A percentile compares a stretch with the other conserved stretches of the same genome.
phyloP scores from a whole-genome alignment of 2,888 invertebrate species.

The Zelleria hepariella region DNA sequence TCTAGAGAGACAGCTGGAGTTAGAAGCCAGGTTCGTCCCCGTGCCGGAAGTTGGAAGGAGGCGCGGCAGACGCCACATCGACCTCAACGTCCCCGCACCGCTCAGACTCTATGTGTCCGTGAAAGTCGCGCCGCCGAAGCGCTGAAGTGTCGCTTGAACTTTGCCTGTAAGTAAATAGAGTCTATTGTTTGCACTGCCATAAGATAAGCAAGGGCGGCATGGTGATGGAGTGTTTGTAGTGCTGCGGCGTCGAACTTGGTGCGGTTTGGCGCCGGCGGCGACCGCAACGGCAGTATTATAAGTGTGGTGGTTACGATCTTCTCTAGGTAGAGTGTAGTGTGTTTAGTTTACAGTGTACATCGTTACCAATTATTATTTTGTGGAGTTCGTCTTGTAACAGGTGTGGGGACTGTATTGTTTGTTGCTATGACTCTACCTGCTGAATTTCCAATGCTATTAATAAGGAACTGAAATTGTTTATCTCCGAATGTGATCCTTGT shows the following conservation, averaged over 20 bases:
- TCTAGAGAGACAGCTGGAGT: slow-evolving; percentile 44
- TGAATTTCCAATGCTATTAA: background rate
- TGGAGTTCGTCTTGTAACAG: background rate
- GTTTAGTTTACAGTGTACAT: slow-evolving; percentile 2
- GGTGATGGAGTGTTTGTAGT: background rate
- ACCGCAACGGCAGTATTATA: slow-evolving; percentile 61
- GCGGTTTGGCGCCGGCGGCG: slow-evolving; percentile 16
- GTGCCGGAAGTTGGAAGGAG: slow-evolving; percentile 19
- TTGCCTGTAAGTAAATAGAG: background rate
- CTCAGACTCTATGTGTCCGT: slow-evolving; percentile 53
- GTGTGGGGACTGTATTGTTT: background rate
- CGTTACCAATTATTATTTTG: background rate
- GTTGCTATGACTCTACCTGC: background rate
- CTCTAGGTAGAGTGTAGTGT: slow-evolving; percentile 20
- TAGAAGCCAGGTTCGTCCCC: slow-evolving; percentile 53
- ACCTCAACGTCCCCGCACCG: slow-evolving; percentile 33
- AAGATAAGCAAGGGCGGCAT: background rate
- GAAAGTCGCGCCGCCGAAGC: slow-evolving; percentile 30
- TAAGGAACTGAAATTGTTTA: background rate
- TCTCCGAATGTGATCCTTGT: too few relatives aligned
- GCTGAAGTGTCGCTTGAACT: slow-evolving; percentile 18
- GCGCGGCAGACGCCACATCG: slow-evolving; percentile 26
- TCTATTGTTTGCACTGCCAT: background rate
- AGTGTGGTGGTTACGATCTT: slow-evolving; percentile 19
- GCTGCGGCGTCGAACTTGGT: background rate